Percentiles rank a stretch among this genome's conserved stretches.
Evolutionary conservation across 2,797 vertebrate species (phyloP).

Genomic region (Siniperca scherzeri): DNA sequence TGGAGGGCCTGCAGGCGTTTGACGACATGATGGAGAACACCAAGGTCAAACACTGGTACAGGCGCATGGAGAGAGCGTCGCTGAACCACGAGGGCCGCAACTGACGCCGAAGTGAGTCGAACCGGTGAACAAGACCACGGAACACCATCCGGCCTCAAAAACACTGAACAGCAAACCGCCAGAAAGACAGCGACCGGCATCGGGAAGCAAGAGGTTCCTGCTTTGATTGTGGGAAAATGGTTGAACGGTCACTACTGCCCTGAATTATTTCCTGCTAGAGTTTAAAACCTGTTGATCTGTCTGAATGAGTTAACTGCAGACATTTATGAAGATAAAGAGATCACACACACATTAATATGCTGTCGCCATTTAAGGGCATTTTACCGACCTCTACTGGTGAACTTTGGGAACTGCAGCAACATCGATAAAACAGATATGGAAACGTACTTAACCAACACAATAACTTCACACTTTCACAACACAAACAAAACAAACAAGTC

Average conservation of each 20-base stretch:
- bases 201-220: background rate
- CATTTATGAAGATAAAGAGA: background rate
- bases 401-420: conserved; percentile 1
- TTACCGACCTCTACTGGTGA: conserved; percentile 40
- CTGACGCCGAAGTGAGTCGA: conserved; percentile 40
- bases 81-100: conserved; percentile 66
- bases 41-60: conserved; percentile 92
- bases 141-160: conserved; percentile 24
- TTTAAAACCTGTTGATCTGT: conserved; percentile 15
- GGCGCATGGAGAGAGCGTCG: conserved; percentile 88
- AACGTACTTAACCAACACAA: background rate
- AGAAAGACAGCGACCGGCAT: background rate
- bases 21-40: conserved; percentile 95
- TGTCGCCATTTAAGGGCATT: background rate
- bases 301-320: background rate
- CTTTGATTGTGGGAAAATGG: background rate
- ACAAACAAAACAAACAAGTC: background rate
- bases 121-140: background rate
- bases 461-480: background rate
- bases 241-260: background rate
- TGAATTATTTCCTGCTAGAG: conserved; percentile 7
- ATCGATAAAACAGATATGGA: background rate
- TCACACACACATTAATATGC: background rate
- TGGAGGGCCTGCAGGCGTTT: conserved; percentile 95
- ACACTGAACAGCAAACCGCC: conserved; percentile 13